Evolutionary conservation across 30 jellyfish, hydroid and myxozoan species (phyloP).

Genomic region (Calvadosia cruxmelitensis): DNA sequence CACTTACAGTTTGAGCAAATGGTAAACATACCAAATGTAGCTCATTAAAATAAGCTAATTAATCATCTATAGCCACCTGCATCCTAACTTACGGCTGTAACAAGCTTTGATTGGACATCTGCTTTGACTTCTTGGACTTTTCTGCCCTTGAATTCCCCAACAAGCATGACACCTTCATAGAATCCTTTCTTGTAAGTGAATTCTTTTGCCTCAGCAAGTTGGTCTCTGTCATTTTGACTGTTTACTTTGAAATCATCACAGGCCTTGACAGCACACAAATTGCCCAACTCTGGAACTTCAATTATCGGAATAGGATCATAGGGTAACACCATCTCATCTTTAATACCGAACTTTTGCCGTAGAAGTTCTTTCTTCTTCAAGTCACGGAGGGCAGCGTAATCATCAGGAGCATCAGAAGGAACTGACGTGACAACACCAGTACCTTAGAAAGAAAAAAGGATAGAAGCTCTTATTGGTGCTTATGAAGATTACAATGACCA

Average conservation of each 20-base stretch:
- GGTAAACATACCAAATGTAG: too few species aligned
- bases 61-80: too few species aligned
- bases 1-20: too few species aligned
- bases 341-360: conserved; percentile 64
- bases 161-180: conserved; percentile 77
- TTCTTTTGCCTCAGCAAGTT: conserved; percentile 92
- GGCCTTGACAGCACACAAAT: conserved; percentile 75
- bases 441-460: conserved; percentile 25
- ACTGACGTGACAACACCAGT: conserved; percentile 99
- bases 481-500: too few species aligned
- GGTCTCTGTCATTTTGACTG: conserved; percentile 85
- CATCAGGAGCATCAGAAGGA: conserved; percentile 99
- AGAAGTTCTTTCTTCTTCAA: conserved; percentile 84
- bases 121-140: conserved; percentile 93
- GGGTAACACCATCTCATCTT: conserved; percentile 95
- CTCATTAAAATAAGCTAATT: too few species aligned
- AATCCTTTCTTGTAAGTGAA: conserved; percentile 81
- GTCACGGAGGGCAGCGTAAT: conserved; percentile 94
- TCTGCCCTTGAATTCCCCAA: conserved; percentile 66
- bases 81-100: conserved; percentile 61
- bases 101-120: conserved; percentile 51
- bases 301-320: conserved; percentile 84
- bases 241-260: conserved; percentile 87
- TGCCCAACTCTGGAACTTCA: conserved; percentile 87
- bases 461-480: too few species aligned